Conservation (phyloP, 2,797 vertebrate species). For the Scarus forsteni region DNA sequence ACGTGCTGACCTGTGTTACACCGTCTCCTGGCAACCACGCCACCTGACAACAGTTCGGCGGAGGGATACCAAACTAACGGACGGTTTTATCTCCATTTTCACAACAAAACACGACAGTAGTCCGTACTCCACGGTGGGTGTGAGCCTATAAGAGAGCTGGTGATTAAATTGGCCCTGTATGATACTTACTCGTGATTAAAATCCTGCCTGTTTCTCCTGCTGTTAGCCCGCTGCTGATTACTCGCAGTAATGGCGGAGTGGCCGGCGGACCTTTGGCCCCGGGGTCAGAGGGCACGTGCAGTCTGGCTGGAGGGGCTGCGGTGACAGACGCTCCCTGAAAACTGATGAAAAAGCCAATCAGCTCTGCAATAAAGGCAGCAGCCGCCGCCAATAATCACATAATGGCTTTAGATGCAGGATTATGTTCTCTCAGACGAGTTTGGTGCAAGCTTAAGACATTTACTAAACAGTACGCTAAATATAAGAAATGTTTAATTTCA, state of each 20-base stretch:
- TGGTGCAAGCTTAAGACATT: not conserved
- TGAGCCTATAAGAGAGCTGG: no score
- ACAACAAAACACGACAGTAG: no score
- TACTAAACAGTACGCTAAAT: not conserved
- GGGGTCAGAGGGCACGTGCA: conserved; percentile 43
- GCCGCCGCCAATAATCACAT: conserved; percentile 31
- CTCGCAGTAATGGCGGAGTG: conserved; percentile 57
- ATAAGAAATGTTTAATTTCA: no score
- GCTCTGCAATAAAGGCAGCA: conserved; percentile 42
- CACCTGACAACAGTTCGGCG: no score
- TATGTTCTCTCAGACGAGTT: not conserved
- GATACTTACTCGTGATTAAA: conserved; percentile 28
- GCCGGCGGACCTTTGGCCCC: conserved; percentile 77
- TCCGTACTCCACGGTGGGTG: no score
- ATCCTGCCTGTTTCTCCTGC: rapidly evolving
- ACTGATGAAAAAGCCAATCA: conserved; percentile 54
- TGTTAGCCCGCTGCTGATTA: conserved; percentile 30
- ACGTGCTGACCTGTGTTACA: no score
- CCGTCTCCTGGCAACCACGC: no score
- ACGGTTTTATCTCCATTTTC: no score
- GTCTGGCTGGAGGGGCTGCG: conserved; percentile 40
- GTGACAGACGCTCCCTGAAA: conserved; percentile 48
- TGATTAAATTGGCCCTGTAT: not conserved
- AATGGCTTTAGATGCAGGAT: conserved; percentile 2
- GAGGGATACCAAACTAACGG: no score